Evolutionary conservation across 2,113 vertebrate species (phyloP).

Genomic region (Microcebus ravelobensis): DNA sequence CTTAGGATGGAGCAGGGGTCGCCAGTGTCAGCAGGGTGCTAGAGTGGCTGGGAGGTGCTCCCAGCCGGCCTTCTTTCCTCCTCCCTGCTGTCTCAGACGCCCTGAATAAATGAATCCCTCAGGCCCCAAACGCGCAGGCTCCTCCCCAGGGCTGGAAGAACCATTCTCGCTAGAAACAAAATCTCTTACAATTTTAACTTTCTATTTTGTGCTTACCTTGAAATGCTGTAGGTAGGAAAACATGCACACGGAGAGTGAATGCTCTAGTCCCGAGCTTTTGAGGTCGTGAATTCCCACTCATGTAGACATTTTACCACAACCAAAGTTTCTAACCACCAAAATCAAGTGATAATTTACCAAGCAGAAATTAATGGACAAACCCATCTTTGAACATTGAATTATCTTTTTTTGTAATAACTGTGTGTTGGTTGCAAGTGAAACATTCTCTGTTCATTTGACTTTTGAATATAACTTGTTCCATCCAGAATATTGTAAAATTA

Average conservation of each 20-base stretch:
- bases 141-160: neutral
- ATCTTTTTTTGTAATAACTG: conserved; percentile 46
- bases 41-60: fast-evolving
- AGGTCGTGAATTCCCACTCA: neutral
- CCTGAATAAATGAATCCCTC: neutral
- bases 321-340: neutral
- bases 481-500: conserved; percentile 63
- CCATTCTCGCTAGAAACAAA: neutral
- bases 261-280: too few species aligned
- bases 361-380: conserved; percentile 27
- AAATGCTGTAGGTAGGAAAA: neutral
- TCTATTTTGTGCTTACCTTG: neutral
- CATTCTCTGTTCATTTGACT: conserved; percentile 66
- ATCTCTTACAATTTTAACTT: neutral
- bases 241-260: fast-evolving
- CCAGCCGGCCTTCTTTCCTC: neutral
- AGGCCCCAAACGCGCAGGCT: neutral
- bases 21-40: neutral
- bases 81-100: neutral
- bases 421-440: conserved; percentile 63
- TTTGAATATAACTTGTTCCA: conserved; percentile 55
- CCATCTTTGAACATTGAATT: conserved; percentile 58
- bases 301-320: neutral
- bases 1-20: too few species aligned
- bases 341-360: conserved; percentile 47